Evolutionary conservation across 2,113 vertebrate genomes (phyloP), one percentile per base, ranked within the genome.

Genomic region (Dipodomys stephensi): DNA sequence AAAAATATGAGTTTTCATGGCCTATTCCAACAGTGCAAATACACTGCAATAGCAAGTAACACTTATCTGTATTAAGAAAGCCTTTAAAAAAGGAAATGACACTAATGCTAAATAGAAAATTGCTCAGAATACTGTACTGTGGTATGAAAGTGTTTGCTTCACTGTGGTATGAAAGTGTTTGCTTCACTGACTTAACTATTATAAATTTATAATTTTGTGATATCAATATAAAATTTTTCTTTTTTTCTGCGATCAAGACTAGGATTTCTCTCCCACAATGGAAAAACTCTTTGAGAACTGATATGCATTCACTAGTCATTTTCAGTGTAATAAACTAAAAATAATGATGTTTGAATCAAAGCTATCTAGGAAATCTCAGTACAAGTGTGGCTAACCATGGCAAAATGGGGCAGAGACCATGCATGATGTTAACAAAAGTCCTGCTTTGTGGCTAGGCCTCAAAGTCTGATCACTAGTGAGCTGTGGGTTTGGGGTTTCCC

Each of bases 51-150:
- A 57, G 13, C 39, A 95, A 95, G 39, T 71, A 30, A 83, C 27
- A 64, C 83, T 94, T 72, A 95, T n/a, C 44, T 79, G 78, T 30
- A 32, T 46, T 65, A 60, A 62, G 4, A 90, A 39, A 87, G 30
- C 19, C n/a, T 72, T 71, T 78, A 65, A 79, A 92, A 92, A 92
- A 92, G 72, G 35, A 86, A 95, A 79, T 73, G n/a, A 90, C 15
- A 44, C 11, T 76, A n/a, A 68, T 39, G 35, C 27, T 78, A 83
- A 92, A 77, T 5, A 91, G 32, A 92, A 53, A 86, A 83, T 44
- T 23, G 18, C 60, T 87, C 32, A 67, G n/a, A 91, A 10, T 87
- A 74, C 27, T 72, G 16, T 53, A 15, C 18, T 64, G 27, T 23
- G 30, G 22, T 69, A 85, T 74, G 39, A 23, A 68, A 20, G 62